Evolutionary conservation across 2,797 vertebrate genomes (phyloP), one percentile per base, ranked within the genome.

Genomic region (Hemitrygon akajei): DNA sequence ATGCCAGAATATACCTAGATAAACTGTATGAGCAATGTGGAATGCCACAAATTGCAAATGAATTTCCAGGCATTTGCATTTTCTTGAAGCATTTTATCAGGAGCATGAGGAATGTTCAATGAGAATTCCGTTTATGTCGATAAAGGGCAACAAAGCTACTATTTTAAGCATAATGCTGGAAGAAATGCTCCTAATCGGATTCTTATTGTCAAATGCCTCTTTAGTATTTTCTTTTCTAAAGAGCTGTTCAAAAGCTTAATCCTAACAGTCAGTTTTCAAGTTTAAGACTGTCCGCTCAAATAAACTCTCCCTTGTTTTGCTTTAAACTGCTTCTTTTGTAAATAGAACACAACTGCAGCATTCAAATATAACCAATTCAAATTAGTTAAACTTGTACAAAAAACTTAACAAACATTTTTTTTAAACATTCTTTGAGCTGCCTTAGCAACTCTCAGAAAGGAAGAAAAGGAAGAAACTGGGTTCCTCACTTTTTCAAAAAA

Each of bases 391-490:
- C 34, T 47, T 91, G 89, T 47, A 20, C 14, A 34, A 89, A 34
- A 71, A 71, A 73, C 10, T 73, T 27, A 92, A 11, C 22, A 56
- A 75, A 75, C 37, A 12, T 9, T 75, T 92, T 75, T 56, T 47
- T 34, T 47, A 47, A 34, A n/a, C 3, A 66, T 25, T 79, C 27
- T 75, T 73, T 92, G 27, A 92, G 47, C 40, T 56, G 22, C 71
- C 71, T 92, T 75, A 92, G 69, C 91, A 75, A 92, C 69, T 14
- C 47, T 92, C 69, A 92, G 91, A 56, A 92, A 92, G 22, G 47
- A 92, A 69, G 63, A 34, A 73, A 91, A 71, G 30, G 7, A 37
- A 73, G 37, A 91, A 56, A 73, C 34, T 37, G n/a, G 66, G 66
- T 14, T 34, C 37, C 30, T 91, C 37, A 73, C 11, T 37, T 66